Base-by-base conservation (phyloP, 2,888 invertebrate species). In the Electrophaes corylata region DNA sequence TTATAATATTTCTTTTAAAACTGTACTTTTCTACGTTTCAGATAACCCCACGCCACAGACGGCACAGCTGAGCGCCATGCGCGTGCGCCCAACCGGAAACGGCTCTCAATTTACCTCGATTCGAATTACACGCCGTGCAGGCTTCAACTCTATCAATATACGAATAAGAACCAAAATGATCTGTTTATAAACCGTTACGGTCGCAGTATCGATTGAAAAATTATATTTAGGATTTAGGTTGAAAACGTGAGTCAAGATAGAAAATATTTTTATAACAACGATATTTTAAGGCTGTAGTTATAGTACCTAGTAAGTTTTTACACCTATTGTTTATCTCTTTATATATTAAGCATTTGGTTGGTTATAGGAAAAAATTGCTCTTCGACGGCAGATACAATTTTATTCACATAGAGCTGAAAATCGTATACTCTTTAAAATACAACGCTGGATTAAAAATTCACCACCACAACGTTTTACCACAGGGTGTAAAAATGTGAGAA, bases 11-110 rank as follows among this genome's bases (percentile, higher is more conserved):
- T 41, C 10, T 45, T 44, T 46, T 29, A 35, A 45, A 43, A 37
- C 47, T 40, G 44, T 58, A 33, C 57, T 37, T 66, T 57, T 70
- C 54, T 46, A 47, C 46, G 49, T 84, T 88, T 54, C 90, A 91
- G 90, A 89, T 91, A 91, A 90, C 90, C 89, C 79, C 73, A 80
- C 82, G 88, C 87, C 81, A 78, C 58, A 70, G 79, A 74, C 80
- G 81, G 73, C 82, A 71, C 78, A 74, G 78, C 72, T 72, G 69
- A 73, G 68, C 64, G 66, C 69, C 64, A 69, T 63, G 72, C 63
- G 70, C 67, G 57, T 47, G 73, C 77, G 69, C 67, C 69, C 72
- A 66, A 76, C 77, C 79, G 78, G 80, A 83, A 79, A 76, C 71
- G 72, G 73, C 73, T 74, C 69, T 70, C 71, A 71, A 72, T 72